Percentiles rank a stretch among this genome's conserved stretches.
Conservation (phyloP, 2,888 invertebrate species). For the Protophormia terraenovae region DNA sequence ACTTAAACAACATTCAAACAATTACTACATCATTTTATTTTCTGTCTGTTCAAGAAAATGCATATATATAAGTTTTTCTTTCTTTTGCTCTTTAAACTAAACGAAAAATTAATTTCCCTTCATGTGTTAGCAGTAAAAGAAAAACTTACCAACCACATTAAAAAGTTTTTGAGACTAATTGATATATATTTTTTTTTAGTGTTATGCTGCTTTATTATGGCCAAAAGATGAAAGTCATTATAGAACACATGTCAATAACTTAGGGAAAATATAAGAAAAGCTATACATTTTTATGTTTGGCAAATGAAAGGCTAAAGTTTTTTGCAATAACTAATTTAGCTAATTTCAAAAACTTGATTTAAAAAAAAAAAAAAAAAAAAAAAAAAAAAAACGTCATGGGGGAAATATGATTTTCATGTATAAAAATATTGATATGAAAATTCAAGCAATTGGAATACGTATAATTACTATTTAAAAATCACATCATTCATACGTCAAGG, state of each 20-base stretch:
- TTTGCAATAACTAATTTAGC: background rate
- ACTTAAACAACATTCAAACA: too few species aligned
- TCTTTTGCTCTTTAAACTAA: too few species aligned
- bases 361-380: background rate
- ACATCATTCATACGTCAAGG: too few species aligned
- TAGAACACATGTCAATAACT: background rate
- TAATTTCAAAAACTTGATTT: background rate
- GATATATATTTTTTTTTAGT: constrained; percentile 4
- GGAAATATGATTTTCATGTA: too few species aligned
- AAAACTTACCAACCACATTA: background rate
- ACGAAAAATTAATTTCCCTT: background rate
- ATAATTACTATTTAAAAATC: too few species aligned
- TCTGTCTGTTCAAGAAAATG: background rate
- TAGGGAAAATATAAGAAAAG: background rate
- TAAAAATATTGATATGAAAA: too few species aligned
- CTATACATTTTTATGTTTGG: background rate
- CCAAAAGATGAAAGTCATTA: constrained; percentile 9
- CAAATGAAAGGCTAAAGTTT: background rate
- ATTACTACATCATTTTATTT: background rate
- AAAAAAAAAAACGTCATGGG: too few species aligned
- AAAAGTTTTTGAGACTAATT: constrained; percentile 23
- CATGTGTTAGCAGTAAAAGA: background rate
- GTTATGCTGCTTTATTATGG: background rate
- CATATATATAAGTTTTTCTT: background rate
- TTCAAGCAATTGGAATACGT: too few species aligned